phyloP scores from a whole-genome alignment of 2,797 vertebrate genomes.

The Ataeniobius toweri region DNA sequence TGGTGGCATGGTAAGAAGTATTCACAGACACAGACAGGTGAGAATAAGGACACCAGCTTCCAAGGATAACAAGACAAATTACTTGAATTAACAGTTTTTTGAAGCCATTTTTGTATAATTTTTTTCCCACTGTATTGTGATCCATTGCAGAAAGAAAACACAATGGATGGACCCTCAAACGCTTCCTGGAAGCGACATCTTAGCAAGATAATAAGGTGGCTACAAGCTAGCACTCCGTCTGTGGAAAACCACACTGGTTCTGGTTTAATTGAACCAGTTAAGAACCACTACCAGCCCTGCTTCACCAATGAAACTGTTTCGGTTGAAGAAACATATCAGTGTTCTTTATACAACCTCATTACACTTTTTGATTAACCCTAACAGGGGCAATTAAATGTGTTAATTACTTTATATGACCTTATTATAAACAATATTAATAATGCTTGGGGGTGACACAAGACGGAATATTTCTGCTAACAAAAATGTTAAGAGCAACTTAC shows the following conservation, averaged over 20 bases:
- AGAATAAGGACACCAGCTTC: no score
- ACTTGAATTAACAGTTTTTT: neutral
- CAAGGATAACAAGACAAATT: neutral
- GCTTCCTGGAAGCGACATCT: neutral
- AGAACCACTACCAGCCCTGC: neutral
- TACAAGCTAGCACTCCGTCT: neutral
- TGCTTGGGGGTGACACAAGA: neutral
- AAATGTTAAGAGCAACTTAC: conserved; percentile 75
- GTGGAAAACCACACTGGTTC: neutral
- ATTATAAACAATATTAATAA: neutral
- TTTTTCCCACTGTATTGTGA: neutral
- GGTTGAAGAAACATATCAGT: neutral
- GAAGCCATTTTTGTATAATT: neutral
- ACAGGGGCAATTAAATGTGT: neutral
- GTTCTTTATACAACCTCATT: neutral
- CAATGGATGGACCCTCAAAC: neutral
- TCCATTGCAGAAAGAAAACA: neutral
- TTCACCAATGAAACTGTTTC: neutral
- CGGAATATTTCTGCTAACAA: neutral
- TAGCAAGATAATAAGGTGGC: no score
- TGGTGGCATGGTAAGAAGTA: no score
- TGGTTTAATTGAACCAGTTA: neutral
- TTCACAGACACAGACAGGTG: no score
- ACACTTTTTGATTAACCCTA: neutral
- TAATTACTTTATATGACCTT: neutral